Conservation (phyloP, 1,140 invertebrate genomes). For the Lepidurus arcticus region DNA sequence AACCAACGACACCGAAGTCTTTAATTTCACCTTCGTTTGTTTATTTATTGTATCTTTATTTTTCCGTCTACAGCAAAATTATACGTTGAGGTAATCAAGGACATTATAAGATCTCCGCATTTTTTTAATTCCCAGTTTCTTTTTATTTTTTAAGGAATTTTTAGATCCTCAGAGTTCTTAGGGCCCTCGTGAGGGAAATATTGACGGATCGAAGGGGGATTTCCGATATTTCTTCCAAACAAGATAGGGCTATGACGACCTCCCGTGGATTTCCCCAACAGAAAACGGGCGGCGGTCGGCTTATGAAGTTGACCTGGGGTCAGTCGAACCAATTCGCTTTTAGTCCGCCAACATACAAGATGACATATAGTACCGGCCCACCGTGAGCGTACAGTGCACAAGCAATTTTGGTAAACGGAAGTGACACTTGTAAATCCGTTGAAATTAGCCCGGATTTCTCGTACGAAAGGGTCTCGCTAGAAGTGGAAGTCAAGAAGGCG, state of each 20-base stretch:
- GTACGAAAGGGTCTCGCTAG: background rate
- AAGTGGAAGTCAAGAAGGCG: conserved; percentile 9
- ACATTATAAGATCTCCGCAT: background rate
- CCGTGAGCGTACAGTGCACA: background rate
- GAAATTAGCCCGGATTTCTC: background rate
- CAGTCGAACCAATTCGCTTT: background rate
- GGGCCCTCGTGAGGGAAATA: background rate
- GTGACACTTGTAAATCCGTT: background rate
- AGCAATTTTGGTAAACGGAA: background rate
- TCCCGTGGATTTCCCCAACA: background rate
- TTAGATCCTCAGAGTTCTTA: background rate
- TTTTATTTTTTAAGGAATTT: background rate
- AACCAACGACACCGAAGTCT: background rate
- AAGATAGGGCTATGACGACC: background rate
- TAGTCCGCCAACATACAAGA: background rate
- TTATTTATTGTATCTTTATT: background rate
- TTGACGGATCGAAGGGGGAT: background rate
- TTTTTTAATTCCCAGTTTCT: background rate
- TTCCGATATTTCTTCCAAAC: background rate
- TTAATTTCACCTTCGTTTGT: background rate
- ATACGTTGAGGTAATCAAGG: too few species aligned
- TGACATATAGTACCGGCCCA: background rate
- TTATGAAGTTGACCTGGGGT: conserved; percentile 18
- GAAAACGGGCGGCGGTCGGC: background rate
- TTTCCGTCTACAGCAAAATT: background rate